Evolutionary conservation across 2,888 invertebrate genomes (phyloP).

Genomic region (Nomada ferruginata): DNA sequence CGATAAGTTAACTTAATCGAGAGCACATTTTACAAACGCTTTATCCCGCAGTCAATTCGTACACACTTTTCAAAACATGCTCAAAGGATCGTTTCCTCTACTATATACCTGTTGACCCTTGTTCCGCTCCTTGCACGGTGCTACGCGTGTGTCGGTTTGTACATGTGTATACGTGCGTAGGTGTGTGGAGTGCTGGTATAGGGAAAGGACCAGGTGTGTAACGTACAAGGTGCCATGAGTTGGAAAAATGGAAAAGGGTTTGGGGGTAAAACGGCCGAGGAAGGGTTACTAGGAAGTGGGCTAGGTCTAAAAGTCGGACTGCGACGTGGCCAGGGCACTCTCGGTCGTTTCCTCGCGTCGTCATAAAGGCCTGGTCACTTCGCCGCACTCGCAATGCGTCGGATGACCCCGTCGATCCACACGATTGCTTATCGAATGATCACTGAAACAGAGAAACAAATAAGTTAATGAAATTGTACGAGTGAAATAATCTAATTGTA

Average conservation of each 20-base stretch:
- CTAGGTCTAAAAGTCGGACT: constrained; percentile 79
- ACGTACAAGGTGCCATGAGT: constrained; percentile 46
- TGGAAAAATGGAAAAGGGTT: constrained; percentile 36
- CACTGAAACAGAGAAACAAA: constrained; percentile 85
- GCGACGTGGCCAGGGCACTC: constrained; percentile 82
- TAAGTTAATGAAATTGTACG: not conserved
- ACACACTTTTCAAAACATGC: not conserved
- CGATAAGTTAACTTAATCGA: not conserved
- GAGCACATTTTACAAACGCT: constrained; percentile 30
- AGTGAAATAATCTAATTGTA: not conserved
- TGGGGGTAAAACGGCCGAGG: constrained; percentile 52
- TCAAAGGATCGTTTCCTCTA: constrained; percentile 53
- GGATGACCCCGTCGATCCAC: constrained; percentile 85
- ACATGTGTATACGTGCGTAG: constrained; percentile 24
- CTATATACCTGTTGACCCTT: constrained; percentile 17
- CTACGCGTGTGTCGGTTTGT: constrained; percentile 31
- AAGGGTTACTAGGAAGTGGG: constrained; percentile 32
- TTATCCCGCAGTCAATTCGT: not conserved
- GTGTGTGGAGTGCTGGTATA: constrained; percentile 6
- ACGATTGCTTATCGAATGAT: constrained; percentile 90
- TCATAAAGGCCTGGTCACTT: constrained; percentile 83
- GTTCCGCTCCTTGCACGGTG: constrained; percentile 2
- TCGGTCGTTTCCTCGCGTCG: constrained; percentile 83
- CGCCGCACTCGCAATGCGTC: constrained; percentile 80
- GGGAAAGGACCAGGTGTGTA: constrained; percentile 25